Percentiles rank a stretch among this genome's conserved stretches.
Conservation (phyloP, 1,140 invertebrate genomes). For the Ceratosolen solmsi region DNA sequence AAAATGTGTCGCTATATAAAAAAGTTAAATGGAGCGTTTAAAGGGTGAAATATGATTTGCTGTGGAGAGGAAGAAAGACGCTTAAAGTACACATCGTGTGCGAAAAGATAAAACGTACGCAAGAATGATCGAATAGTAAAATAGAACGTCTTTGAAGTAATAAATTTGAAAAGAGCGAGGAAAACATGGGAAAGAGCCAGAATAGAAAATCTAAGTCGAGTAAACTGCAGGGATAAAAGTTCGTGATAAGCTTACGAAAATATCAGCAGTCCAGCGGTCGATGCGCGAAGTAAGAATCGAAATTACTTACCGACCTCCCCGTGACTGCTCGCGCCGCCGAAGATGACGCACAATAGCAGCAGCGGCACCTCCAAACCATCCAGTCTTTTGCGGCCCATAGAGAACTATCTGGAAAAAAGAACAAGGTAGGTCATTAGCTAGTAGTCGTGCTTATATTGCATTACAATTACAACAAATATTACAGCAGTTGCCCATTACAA, state of each 20-base stretch:
- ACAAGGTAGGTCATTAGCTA: constrained; percentile 27
- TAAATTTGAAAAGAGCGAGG: not conserved
- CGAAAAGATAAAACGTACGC: not conserved
- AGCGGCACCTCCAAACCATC: constrained; percentile 64
- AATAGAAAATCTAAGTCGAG: not conserved
- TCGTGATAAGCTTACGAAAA: not conserved
- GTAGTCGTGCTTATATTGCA: not conserved
- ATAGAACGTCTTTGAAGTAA: not conserved
- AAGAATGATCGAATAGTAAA: not conserved
- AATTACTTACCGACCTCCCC: constrained; percentile 67
- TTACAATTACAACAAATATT: too few relatives aligned
- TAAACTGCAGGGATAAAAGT: not conserved
- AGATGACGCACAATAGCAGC: constrained; percentile 64
- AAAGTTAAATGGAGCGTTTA: not conserved
- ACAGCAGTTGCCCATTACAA: not conserved
- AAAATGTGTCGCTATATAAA: not conserved
- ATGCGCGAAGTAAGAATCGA: not conserved
- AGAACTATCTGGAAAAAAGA: constrained; percentile 61
- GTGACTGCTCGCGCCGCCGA: constrained; percentile 59
- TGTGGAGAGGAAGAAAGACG: not conserved
- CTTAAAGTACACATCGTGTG: not conserved
- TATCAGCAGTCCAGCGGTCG: not conserved
- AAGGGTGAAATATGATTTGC: not conserved
- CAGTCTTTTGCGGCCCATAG: constrained; percentile 69
- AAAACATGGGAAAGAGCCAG: not conserved